Conservation (phyloP, 64 coral and sea anemone genomes). For the Catalaphyllia jardinei region DNA sequence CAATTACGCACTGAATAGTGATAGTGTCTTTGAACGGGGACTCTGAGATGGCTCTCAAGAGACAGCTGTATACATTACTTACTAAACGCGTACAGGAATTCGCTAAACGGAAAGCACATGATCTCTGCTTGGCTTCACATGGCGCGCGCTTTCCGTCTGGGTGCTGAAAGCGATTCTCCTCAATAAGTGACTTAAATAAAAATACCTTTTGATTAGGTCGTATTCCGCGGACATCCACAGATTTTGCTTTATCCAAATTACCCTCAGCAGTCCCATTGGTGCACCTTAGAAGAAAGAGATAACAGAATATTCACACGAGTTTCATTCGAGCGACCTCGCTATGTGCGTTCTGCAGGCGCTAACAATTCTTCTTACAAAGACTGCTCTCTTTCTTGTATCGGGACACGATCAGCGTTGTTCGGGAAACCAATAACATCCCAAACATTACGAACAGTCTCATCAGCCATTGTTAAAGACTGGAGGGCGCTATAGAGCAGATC, state of each 20-base stretch:
- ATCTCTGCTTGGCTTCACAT: not conserved
- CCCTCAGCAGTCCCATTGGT: not conserved
- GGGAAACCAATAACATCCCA: slow-evolving; percentile 38
- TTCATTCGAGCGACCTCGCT: not conserved
- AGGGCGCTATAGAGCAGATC: not conserved
- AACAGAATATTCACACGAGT: slow-evolving; percentile 38
- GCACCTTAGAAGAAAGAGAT: slow-evolving; percentile 37
- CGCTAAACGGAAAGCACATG: slow-evolving; percentile 13
- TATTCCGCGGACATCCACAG: not conserved
- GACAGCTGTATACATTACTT: not conserved
- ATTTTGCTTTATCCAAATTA: slow-evolving; percentile 3
- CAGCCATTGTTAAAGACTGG: not conserved
- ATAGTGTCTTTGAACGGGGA: not conserved
- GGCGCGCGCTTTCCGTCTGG: not conserved
- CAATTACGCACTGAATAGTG: not conserved
- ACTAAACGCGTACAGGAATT: not conserved
- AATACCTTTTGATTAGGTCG: slow-evolving; percentile 13
- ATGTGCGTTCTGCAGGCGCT: not conserved
- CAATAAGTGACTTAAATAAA: not conserved
- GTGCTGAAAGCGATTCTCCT: not conserved
- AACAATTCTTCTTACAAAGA: slow-evolving; percentile 7
- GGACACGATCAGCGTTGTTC: not conserved
- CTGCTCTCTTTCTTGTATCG: slow-evolving; percentile 8
- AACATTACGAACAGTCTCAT: slow-evolving; percentile 32
- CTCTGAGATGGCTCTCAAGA: not conserved